phyloP scores from a whole-genome alignment of 2,113 vertebrate genomes.

The Ceratotherium simum region DNA sequence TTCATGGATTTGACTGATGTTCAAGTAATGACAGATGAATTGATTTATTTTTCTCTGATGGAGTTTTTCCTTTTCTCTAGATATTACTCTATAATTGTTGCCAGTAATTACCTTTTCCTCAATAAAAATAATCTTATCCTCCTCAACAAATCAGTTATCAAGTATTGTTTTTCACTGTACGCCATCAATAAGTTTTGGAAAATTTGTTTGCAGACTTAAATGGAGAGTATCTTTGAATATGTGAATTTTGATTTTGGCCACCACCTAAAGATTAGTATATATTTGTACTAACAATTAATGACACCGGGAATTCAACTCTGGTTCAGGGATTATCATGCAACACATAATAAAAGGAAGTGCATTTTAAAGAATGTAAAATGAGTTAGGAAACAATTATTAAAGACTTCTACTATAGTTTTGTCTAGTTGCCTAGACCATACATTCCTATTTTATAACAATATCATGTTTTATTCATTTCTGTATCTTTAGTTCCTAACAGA shows the following conservation, averaged over 20 bases:
- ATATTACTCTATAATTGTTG: neutral
- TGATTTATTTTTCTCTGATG: neutral
- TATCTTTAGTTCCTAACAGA: neutral
- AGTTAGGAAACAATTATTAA: neutral
- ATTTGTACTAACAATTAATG: neutral
- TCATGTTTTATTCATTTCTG: neutral
- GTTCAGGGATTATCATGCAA: neutral
- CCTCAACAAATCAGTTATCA: neutral
- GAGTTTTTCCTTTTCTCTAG: neutral
- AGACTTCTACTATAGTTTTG: neutral
- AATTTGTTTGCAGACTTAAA: neutral
- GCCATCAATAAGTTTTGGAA: neutral
- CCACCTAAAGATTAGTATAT: neutral
- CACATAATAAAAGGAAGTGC: neutral
- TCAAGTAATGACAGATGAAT: slow-evolving; percentile 3
- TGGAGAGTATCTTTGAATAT: neutral
- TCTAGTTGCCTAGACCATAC: neutral
- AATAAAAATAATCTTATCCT: neutral
- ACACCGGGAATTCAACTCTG: neutral
- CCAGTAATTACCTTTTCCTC: neutral
- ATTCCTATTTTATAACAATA: neutral
- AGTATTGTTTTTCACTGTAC: neutral
- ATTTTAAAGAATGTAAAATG: neutral
- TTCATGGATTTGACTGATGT: neutral
- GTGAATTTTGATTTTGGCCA: neutral